Base-by-base conservation (phyloP, 2,113 vertebrate genomes). In the Polyodon spathula region DNA sequence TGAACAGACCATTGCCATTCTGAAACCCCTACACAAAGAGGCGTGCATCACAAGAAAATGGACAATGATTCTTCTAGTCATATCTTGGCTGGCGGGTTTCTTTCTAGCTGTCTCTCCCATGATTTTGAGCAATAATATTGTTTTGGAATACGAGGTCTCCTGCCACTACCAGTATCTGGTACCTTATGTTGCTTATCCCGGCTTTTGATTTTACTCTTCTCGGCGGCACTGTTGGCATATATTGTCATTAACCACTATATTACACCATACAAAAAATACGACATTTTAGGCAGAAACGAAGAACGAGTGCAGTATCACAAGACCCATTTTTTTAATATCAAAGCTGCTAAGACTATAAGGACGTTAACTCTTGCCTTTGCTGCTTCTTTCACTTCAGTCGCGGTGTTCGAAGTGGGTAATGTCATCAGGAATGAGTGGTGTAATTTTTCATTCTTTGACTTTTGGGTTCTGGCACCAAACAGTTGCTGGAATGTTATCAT, bases 401-500 rank as follows among this genome's bases (percentile, higher is more conserved):
- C 87, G 0, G 84, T 89, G 42, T 89, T 88, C 16, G 85, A 88
- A 1, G 80, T 89, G 0, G 87, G 85, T 2, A 85, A 88, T 2
- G 87, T 88, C 37, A 37, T 83, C 63, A 87, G 88, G 3, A 84
- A 87, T 38, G 59, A 78, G 58, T 89, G 88, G 85, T 88, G 88
- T 68, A 81, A 73, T 66, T 90, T 89, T 54, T 87, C 85, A 0
- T 87, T 88, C 56, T 81, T 88, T 27, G 79, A 86, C 17, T 90
- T 90, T 64, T 90, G 88, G 88, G 84, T 86, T 65, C 71, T 90
- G 71, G 71, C 86, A n/a, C 68, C 79, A 4, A 90, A 85, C 70
- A 89, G 88, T 40, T 86, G 85, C 72, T 88, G 84, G 73, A 88
- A 90, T 40, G 84, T 88, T 6, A 80, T 89, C 0, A 88, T 90